Conservation (phyloP, 2,888 invertebrate genomes). For the Imbricaverruca yamaguchii region DNA sequence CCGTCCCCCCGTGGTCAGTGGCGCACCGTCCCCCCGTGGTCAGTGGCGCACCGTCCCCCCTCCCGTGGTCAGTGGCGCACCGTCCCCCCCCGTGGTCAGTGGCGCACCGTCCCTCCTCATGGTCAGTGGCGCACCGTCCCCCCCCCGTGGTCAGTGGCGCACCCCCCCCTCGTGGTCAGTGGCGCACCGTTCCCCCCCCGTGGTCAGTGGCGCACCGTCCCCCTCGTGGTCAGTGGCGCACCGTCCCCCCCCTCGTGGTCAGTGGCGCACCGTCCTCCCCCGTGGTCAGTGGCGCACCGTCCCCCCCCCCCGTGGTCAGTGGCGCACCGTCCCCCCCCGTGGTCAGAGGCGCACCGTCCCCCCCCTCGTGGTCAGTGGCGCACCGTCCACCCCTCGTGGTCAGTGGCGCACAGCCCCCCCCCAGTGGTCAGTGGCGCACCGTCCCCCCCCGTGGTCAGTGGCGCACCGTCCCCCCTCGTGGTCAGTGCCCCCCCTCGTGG, state of each 20-base stretch:
- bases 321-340: conserved; percentile 28
- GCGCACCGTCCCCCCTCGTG: conserved; percentile 28
- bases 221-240: conserved; percentile 53
- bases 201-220: too few species aligned
- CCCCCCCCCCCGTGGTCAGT: conserved; percentile 54
- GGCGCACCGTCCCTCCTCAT: too few species aligned
- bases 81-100: not conserved
- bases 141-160: too few species aligned
- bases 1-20: conserved; percentile 50
- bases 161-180: conserved; percentile 55
- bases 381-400: conserved; percentile 48
- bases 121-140: conserved; percentile 45
- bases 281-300: too few species aligned
- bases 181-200: conserved; percentile 28
- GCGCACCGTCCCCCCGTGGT: conserved; percentile 30
- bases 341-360: too few species aligned
- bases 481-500: conserved; percentile 53
- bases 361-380: conserved; percentile 54
- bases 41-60: too few species aligned
- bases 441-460: conserved; percentile 56
- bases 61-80: conserved; percentile 51
- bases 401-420: conserved; percentile 39
- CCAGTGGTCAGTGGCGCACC: too few species aligned
- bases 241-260: conserved; percentile 52
- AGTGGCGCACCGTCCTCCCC: conserved; percentile 37